A percentile compares a stretch with the other conserved stretches of the same genome.
These are phyloP conservation scores for Tipula lateralis DNA, from an alignment of 2,888 invertebrate genomes.

Conservation along the genomic window DNA sequence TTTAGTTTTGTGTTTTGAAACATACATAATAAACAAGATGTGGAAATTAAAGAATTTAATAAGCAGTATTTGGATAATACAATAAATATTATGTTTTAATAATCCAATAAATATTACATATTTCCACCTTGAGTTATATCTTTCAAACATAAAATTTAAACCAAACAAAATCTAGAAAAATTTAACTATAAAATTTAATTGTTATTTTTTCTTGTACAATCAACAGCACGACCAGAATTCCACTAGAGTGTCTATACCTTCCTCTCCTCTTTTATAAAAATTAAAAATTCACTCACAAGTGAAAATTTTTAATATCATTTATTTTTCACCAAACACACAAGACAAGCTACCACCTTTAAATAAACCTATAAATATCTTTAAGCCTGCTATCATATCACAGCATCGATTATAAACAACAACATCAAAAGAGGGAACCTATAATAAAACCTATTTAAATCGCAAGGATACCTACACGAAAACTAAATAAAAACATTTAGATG, in stretches of 20 bases:
- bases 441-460: not conserved
- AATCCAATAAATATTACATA: not conserved
- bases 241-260: slow-evolving; percentile 35
- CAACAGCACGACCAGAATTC: slow-evolving; percentile 37
- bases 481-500: not conserved
- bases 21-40: not conserved
- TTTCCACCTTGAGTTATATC: not conserved
- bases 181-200: not conserved
- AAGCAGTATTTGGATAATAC: not conserved
- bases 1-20: not conserved
- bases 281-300: slow-evolving; percentile 25
- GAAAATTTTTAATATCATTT: not conserved
- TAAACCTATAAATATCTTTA: not conserved
- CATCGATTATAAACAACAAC: not conserved
- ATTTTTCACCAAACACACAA: not conserved
- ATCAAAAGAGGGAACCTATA: not conserved
- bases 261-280: slow-evolving; percentile 7
- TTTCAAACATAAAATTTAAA: not conserved
- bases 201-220: slow-evolving; percentile 30
- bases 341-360: not conserved
- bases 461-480: slow-evolving; percentile 25
- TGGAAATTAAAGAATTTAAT: not conserved
- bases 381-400: not conserved
- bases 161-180: not conserved
- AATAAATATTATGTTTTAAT: no score